Evolutionary conservation across 2,113 vertebrate genomes (phyloP).

Genomic region (Myanophis thanlyinensis): DNA sequence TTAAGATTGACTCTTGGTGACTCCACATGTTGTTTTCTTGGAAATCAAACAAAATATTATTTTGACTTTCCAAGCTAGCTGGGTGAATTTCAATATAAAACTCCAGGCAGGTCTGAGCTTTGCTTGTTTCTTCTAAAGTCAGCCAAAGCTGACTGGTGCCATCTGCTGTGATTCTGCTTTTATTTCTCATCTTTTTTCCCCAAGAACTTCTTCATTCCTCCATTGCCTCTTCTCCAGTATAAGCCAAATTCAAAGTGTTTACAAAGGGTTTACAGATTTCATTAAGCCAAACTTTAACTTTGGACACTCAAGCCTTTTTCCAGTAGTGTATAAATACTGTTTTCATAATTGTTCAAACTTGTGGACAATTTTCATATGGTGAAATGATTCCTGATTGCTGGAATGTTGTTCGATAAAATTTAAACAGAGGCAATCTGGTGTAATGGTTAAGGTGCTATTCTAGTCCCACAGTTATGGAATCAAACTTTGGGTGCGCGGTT

Average conservation of each 20-base stretch:
- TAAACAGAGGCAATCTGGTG: neutral
- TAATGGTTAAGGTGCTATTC: neutral
- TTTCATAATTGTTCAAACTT: neutral
- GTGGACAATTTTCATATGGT: neutral
- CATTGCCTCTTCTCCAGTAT: neutral
- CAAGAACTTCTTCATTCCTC: neutral
- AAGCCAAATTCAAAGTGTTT: neutral
- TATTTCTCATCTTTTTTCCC: neutral
- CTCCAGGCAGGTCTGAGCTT: neutral
- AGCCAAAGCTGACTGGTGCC: neutral
- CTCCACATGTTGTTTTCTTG: neutral
- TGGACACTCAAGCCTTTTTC: neutral
- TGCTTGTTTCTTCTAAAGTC: neutral
- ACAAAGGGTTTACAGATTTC: neutral
- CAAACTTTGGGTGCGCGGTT: neutral
- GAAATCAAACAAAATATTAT: neutral
- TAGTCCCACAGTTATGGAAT: neutral
- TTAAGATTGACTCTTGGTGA: neutral
- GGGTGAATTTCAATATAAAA: neutral
- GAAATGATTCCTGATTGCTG: neutral
- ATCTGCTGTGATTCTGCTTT: neutral
- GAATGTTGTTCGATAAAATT: neutral
- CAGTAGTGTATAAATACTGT: neutral
- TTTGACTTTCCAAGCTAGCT: neutral
- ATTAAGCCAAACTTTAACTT: neutral